phyloP scores from a whole-genome alignment of 2,888 invertebrate genomes.

The Thera britannica region DNA sequence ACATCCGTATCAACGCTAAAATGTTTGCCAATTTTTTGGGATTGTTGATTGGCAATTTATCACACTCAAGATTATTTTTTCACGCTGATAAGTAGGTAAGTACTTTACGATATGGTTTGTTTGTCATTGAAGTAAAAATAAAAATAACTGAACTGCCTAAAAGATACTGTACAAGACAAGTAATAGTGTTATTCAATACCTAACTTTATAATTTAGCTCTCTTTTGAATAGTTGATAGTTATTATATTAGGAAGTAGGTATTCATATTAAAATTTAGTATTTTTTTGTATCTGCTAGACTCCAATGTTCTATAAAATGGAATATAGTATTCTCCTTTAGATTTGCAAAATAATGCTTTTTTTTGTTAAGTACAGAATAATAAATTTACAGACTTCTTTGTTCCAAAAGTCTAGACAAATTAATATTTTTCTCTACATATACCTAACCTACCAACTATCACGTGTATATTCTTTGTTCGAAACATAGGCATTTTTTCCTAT shows the following conservation, averaged over 20 bases:
- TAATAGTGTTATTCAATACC: no score
- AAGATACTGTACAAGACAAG: no score
- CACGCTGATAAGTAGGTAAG: slow-evolving; percentile 1
- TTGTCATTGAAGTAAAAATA: neutral
- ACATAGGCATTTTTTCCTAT: neutral
- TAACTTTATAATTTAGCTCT: no score
- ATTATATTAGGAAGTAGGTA: no score
- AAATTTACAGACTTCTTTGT: neutral
- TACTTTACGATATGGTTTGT: neutral
- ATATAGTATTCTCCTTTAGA: no score
- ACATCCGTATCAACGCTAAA: neutral
- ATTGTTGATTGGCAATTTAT: neutral
- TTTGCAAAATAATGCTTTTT: neutral
- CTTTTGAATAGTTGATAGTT: no score
- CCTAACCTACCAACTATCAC: neutral
- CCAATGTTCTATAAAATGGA: neutral
- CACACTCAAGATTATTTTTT: neutral
- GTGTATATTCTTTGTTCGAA: neutral
- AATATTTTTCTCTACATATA: neutral
- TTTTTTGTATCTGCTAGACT: no score
- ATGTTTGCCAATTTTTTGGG: neutral
- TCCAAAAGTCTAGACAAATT: neutral
- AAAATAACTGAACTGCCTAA: neutral
- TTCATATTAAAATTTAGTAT: no score
- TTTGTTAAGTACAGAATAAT: neutral